A percentile compares a stretch with the other conserved stretches of the same genome.
phyloP scores from a whole-genome alignment of 2,888 invertebrate genomes.

The Tillus elongatus region DNA sequence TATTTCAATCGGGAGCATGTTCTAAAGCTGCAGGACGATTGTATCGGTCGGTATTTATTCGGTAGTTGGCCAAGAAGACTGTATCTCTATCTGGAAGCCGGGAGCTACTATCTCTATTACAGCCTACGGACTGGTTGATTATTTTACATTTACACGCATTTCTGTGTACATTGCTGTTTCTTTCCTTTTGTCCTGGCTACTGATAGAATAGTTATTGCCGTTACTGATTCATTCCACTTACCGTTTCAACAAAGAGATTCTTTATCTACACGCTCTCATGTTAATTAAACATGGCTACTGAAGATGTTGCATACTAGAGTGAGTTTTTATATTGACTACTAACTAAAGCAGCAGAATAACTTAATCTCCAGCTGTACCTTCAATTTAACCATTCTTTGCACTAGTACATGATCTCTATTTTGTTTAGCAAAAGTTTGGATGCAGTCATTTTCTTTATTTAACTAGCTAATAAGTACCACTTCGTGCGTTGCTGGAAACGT shows the following conservation, averaged over 20 bases:
- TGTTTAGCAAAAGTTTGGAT: too few species aligned
- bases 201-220: neutral
- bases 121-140: neutral
- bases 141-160: neutral
- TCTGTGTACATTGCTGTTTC: neutral
- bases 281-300: conserved; percentile 1
- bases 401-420: too few species aligned
- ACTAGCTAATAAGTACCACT: too few species aligned
- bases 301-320: too few species aligned
- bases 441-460: too few species aligned
- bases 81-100: too few species aligned
- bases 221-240: neutral
- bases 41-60: neutral
- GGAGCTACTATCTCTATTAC: conserved; percentile 1
- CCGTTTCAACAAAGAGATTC: conserved; percentile 1
- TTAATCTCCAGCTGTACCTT: too few species aligned
- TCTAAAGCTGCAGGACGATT: too few species aligned
- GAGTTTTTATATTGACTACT: too few species aligned
- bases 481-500: too few species aligned
- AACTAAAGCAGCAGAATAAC: too few species aligned
- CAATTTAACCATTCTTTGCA: too few species aligned
- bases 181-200: neutral
- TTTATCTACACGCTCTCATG: neutral
- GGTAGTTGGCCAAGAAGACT: neutral
- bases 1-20: conserved; percentile 2